Conservation (phyloP, 2,888 invertebrate genomes). For the Empis stercorea region DNA sequence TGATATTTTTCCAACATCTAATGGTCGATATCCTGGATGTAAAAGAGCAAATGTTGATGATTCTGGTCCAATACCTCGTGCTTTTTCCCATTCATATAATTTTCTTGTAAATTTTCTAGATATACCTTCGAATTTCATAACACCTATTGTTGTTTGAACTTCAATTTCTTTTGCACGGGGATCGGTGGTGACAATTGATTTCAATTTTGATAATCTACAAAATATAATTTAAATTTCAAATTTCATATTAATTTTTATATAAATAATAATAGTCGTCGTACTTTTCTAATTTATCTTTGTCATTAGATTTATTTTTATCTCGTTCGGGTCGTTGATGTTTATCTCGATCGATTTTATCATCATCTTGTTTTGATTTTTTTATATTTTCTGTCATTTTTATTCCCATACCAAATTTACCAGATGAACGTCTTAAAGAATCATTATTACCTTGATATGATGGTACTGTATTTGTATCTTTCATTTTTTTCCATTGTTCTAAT, state of each 20-base stretch:
- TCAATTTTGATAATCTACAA: conserved; percentile 28
- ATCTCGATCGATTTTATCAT: conserved; percentile 44
- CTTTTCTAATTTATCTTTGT: conserved; percentile 46
- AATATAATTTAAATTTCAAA: background rate
- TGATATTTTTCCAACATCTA: conserved; percentile 30
- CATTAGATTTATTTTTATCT: conserved; percentile 48
- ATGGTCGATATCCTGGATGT: conserved; percentile 42
- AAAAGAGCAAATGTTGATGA: conserved; percentile 71
- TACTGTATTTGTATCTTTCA: conserved; percentile 50
- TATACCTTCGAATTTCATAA: conserved; percentile 74
- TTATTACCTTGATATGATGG: conserved; percentile 34
- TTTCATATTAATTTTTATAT: background rate
- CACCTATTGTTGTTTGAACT: conserved; percentile 70
- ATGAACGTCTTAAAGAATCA: conserved; percentile 27
- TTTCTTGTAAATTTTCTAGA: conserved; percentile 81
- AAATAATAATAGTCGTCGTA: conserved; percentile 6
- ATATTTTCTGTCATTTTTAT: conserved; percentile 19
- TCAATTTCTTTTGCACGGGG: conserved; percentile 55
- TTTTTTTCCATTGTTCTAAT: conserved; percentile 68
- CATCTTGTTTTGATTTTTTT: conserved; percentile 23
- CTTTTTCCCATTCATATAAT: conserved; percentile 84
- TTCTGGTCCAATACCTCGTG: conserved; percentile 74
- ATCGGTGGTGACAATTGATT: conserved; percentile 42
- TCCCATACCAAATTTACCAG: conserved; percentile 7
- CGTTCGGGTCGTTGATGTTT: conserved; percentile 43